These are phyloP conservation scores for Prunella strophiata DNA, from an alignment of 2,797 vertebrate genomes.

Conservation along the genomic window DNA sequence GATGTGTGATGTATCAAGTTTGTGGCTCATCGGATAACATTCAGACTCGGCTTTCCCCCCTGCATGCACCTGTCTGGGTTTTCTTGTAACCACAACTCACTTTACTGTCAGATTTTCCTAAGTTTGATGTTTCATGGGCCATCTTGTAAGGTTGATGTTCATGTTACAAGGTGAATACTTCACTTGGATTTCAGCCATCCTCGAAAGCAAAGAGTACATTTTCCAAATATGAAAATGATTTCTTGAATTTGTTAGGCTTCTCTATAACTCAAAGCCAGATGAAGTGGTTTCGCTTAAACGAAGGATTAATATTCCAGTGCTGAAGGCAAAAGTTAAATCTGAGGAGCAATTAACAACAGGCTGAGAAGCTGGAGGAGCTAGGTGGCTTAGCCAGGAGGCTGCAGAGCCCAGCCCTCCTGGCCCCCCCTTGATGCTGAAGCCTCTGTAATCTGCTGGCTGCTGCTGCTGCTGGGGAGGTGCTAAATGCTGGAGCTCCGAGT, in stretches of 20 bases:
- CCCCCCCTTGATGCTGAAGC: neutral
- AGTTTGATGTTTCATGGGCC: neutral
- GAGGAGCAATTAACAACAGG: neutral
- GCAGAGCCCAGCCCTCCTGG: accelerated
- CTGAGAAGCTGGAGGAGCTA: neutral
- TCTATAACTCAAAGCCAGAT: neutral
- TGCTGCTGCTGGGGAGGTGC: neutral
- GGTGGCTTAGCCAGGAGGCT: neutral
- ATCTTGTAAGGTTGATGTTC: neutral
- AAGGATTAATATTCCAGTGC: neutral
- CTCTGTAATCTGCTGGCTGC: neutral
- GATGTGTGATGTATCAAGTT: conserved; percentile 44
- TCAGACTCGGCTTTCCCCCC: neutral
- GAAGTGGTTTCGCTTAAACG: neutral
- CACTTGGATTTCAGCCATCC: neutral
- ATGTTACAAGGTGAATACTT: neutral
- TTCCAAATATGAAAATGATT: neutral
- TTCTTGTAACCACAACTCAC: neutral
- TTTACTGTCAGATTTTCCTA: neutral
- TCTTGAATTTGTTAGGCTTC: neutral
- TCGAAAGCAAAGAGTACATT: neutral
- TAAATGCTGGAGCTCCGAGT: neutral
- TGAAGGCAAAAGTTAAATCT: neutral
- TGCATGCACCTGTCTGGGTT: neutral
- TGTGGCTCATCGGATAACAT: neutral